Percentiles rank a stretch among this genome's conserved stretches.
These are phyloP conservation scores for Caenorhabditis becei DNA, from an alignment of 2,888 invertebrate genomes.

Conservation along the genomic window DNA sequence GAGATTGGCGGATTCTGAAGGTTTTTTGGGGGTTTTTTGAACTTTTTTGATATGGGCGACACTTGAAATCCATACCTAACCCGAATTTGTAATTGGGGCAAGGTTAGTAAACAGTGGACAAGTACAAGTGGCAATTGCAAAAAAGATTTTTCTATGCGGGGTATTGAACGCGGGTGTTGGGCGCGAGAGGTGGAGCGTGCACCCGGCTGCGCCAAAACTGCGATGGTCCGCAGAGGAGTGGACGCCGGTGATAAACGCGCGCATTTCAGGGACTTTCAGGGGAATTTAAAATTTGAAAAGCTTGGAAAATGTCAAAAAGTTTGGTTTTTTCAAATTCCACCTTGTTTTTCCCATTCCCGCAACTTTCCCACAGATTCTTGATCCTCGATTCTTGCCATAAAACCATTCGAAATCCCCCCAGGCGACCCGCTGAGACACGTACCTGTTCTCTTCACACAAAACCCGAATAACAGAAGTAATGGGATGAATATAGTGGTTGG, in stretches of 20 bases:
- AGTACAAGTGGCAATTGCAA: constrained; percentile 3
- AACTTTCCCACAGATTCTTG: not conserved
- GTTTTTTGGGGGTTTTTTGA: too few relatives aligned
- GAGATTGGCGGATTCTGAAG: constrained; percentile 54
- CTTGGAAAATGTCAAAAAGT: too few relatives aligned
- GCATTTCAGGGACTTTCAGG: too few relatives aligned
- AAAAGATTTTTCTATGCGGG: not conserved
- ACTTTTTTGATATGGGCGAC: not conserved
- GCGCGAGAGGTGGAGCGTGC: not conserved
- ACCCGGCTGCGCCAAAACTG: not conserved
- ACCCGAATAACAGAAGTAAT: constrained; percentile 7
- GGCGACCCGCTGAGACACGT: not conserved
- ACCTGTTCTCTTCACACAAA: constrained; percentile 11
- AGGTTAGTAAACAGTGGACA: constrained; percentile 3
- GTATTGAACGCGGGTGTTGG: too few relatives aligned
- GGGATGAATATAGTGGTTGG: not conserved
- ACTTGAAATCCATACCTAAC: constrained; percentile 4
- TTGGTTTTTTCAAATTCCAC: too few relatives aligned
- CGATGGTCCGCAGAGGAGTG: too few relatives aligned
- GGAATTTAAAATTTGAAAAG: too few relatives aligned
- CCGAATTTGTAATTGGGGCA: not conserved
- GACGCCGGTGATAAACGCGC: too few relatives aligned
- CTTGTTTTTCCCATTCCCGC: not conserved
- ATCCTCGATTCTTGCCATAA: not conserved
- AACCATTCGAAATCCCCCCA: not conserved